phyloP scores from a whole-genome alignment of 2,113 vertebrate species.

The Riparia riparia region DNA sequence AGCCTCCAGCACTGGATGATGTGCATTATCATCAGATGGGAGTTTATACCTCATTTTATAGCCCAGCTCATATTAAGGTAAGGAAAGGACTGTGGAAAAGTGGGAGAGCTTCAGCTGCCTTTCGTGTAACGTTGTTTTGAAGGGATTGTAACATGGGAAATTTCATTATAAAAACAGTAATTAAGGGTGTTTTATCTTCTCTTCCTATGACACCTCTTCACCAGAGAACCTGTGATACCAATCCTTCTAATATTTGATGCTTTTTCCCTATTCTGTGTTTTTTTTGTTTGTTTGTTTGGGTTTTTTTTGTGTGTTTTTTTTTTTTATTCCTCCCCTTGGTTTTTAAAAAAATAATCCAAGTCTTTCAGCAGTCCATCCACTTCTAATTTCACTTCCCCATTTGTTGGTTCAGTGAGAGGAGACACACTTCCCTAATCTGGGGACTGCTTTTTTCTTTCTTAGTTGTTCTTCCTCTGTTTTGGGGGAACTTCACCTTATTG shows the following conservation, averaged over 20 bases:
- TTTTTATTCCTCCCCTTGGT: neutral
- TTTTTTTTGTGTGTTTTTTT: neutral
- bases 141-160: neutral
- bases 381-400: constrained; percentile 46
- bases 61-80: neutral
- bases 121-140: neutral
- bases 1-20: neutral
- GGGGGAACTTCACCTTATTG: neutral
- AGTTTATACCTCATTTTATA: neutral
- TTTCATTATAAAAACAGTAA: neutral
- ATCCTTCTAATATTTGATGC: neutral
- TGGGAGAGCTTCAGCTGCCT: neutral
- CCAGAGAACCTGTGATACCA: neutral
- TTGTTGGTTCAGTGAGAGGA: neutral
- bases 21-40: neutral
- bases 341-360: neutral
- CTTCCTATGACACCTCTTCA: neutral
- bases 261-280: neutral
- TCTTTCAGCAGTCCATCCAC: neutral
- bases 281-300: too few relatives aligned
- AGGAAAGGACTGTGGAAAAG: neutral
- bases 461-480: constrained; percentile 41
- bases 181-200: neutral
- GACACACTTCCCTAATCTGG: constrained; percentile 18
- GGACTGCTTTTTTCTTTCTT: constrained; percentile 27